These are phyloP conservation scores for Prochilodus magdalenae DNA, from an alignment of 2,113 vertebrate species.

Conservation along the genomic window DNA sequence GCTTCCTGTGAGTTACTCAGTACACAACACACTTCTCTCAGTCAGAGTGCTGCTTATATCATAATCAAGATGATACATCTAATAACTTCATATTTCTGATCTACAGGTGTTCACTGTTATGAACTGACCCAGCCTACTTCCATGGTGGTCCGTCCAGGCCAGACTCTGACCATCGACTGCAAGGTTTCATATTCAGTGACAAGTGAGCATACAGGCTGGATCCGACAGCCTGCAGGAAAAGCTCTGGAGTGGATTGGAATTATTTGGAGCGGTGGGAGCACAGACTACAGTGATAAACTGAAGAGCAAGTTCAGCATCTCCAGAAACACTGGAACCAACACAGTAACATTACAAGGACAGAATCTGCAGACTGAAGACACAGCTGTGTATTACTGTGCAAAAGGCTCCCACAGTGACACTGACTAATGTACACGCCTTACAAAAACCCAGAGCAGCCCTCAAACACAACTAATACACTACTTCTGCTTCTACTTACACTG, in stretches of 20 bases:
- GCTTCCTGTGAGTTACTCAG: too few relatives aligned
- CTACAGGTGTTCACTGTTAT: conserved; percentile 14
- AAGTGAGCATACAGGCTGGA: neutral
- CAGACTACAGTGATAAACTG: neutral
- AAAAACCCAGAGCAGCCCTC: conserved; percentile 18
- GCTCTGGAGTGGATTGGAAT: conserved; percentile 44
- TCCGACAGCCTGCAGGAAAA: conserved; percentile 49
- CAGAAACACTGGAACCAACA: neutral
- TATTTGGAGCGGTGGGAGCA: neutral
- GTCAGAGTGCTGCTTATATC: too few relatives aligned
- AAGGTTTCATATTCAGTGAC: conserved; percentile 43
- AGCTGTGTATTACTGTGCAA: conserved; percentile 50
- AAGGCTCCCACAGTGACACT: conserved; percentile 9
- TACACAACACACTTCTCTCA: too few relatives aligned
- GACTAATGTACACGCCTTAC: neutral
- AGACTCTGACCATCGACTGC: conserved; percentile 28
- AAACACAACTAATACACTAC: too few relatives aligned
- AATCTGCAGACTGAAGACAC: conserved; percentile 22
- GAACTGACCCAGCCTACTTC: neutral
- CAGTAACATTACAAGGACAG: neutral
- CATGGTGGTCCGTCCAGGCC: neutral
- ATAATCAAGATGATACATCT: too few relatives aligned
- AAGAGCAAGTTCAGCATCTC: conserved; percentile 41
- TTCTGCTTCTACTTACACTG: too few relatives aligned
- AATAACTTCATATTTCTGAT: conserved; percentile 6